These are phyloP conservation scores for Caenorhabditis tropicalis DNA, from an alignment of 1,140 invertebrate species.

Conservation along the genomic window DNA sequence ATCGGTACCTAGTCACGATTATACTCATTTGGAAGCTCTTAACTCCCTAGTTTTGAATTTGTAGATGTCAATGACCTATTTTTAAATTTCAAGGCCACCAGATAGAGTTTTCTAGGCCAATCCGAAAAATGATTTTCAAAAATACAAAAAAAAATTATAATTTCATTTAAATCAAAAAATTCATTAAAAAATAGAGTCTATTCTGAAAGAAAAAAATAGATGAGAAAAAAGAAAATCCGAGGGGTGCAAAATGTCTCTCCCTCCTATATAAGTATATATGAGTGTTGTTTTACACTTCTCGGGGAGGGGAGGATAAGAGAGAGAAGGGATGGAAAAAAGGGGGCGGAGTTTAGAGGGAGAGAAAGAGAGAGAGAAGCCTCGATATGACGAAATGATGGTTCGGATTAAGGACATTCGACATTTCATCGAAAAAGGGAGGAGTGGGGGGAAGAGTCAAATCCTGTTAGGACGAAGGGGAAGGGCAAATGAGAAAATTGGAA, in stretches of 20 bases:
- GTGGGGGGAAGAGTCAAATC: background rate
- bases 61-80: too few species aligned
- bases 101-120: too few species aligned
- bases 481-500: background rate
- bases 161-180: too few species aligned
- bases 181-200: too few species aligned
- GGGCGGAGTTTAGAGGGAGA: background rate
- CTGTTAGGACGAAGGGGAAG: too few species aligned
- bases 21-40: too few species aligned
- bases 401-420: background rate
- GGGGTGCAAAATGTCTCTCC: background rate
- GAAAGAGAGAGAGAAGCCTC: background rate
- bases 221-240: background rate
- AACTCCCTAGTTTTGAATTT: too few species aligned
- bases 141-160: too few species aligned
- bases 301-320: background rate
- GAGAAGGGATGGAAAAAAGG: background rate
- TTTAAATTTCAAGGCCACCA: too few species aligned
- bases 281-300: constrained; percentile 2
- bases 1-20: too few species aligned
- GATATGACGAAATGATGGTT: background rate
- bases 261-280: background rate
- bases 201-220: background rate
- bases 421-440: too few species aligned
- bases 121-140: too few species aligned